Conservation (phyloP, 2,113 vertebrate species). For the Strix uralensis region DNA sequence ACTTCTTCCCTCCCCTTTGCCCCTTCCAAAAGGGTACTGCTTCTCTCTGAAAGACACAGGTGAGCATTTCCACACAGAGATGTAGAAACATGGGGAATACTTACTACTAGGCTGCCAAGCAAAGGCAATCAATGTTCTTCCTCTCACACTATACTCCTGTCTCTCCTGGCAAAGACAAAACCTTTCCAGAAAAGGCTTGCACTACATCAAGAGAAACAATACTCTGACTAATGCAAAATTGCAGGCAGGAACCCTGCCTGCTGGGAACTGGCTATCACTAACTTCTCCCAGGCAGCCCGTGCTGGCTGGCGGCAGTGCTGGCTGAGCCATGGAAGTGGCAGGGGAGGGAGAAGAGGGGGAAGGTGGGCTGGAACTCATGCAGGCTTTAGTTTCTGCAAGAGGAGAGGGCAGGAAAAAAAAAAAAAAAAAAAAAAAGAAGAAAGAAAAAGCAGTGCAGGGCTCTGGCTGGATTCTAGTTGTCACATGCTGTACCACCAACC, state of each 20-base stretch:
- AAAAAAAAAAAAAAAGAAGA: too few relatives aligned
- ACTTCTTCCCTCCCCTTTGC: not conserved
- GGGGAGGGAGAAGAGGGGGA: not conserved
- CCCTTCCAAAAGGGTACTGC: not conserved
- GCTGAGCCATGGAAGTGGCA: not conserved
- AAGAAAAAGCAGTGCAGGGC: not conserved
- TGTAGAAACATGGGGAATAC: not conserved
- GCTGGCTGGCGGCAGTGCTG: not conserved
- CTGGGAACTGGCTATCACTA: not conserved
- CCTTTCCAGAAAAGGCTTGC: not conserved
- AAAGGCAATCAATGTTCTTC: not conserved
- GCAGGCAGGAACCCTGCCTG: not conserved
- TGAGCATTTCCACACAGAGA: not conserved
- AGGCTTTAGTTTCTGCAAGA: not conserved
- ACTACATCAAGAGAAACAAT: not conserved
- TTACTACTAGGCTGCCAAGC: not conserved
- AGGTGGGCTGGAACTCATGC: not conserved
- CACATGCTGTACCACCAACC: fast-evolving
- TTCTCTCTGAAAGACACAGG: not conserved
- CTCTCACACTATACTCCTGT: not conserved
- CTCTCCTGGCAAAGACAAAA: not conserved
- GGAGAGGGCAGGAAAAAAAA: fast-evolving
- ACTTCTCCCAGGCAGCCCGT: not conserved
- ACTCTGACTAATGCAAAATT: not conserved
- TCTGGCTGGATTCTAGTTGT: not conserved